Evolutionary conservation across 2,113 vertebrate species (phyloP).

Genomic region (Benitochromis conjunctus): DNA sequence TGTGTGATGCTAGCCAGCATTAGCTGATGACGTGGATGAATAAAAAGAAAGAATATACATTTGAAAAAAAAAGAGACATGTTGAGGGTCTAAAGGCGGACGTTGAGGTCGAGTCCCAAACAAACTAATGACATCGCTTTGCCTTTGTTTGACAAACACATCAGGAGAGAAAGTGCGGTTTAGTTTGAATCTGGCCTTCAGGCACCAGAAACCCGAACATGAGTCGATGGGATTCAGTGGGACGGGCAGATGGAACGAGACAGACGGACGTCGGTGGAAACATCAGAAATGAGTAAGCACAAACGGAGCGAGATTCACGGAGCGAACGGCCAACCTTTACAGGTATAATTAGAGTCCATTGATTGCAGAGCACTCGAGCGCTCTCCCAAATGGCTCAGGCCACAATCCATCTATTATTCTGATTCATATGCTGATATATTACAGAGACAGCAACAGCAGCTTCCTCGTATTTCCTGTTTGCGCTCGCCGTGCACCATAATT

Average conservation of each 20-base stretch:
- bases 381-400: slow-evolving; percentile 8
- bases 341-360: slow-evolving; percentile 32
- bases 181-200: neutral
- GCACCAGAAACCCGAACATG: neutral
- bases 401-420: neutral
- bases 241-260: neutral
- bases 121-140: neutral
- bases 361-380: slow-evolving; percentile 23
- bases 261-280: neutral
- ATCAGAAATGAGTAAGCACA: neutral
- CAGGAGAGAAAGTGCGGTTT: neutral
- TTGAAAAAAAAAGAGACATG: rapidly evolving
- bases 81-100: neutral
- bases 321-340: neutral
- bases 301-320: neutral
- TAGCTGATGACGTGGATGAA: neutral
- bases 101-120: rapidly evolving
- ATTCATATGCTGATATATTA: slow-evolving; percentile 1
- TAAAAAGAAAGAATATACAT: neutral
- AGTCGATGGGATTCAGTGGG: neutral
- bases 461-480: neutral
- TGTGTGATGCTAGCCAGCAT: neutral
- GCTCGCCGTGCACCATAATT: neutral
- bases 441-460: neutral
- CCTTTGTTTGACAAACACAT: neutral